A percentile compares a stretch with the other conserved stretches of the same genome.
These are phyloP conservation scores for Cataglyphis hispanica DNA, from an alignment of 1,140 invertebrate species.

Conservation along the genomic window DNA sequence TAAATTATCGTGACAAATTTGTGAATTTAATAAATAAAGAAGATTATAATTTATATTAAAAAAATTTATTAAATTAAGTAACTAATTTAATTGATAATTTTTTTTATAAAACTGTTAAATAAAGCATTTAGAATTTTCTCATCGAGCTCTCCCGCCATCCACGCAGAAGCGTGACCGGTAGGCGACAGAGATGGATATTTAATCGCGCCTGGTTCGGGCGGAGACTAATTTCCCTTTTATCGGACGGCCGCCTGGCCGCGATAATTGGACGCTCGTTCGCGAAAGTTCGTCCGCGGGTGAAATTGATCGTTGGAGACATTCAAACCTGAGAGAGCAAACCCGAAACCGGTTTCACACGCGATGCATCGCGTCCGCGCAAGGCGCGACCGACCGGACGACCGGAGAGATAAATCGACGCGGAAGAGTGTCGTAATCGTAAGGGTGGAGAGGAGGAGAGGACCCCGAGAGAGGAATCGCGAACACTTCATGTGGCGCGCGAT, in stretches of 20 bases:
- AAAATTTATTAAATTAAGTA: neutral
- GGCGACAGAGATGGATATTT: slow-evolving; percentile 30
- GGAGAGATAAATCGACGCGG: slow-evolving; percentile 74
- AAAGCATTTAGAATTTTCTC: neutral
- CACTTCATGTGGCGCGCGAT: slow-evolving; percentile 68
- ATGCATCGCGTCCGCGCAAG: slow-evolving; percentile 39
- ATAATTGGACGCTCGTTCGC: slow-evolving; percentile 71
- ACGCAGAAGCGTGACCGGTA: neutral
- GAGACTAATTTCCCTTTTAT: slow-evolving; percentile 75
- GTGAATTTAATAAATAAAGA: neutral
- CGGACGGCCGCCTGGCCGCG: slow-evolving; percentile 48
- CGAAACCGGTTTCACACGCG: slow-evolving; percentile 68
- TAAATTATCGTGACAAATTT: neutral
- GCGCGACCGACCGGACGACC: slow-evolving; percentile 36
- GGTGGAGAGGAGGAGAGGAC: slow-evolving; percentile 27
- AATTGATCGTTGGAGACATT: slow-evolving; percentile 74
- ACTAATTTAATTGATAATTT: neutral
- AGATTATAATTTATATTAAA: neutral
- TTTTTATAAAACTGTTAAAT: neutral
- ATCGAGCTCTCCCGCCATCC: neutral
- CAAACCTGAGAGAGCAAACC: slow-evolving; percentile 70
- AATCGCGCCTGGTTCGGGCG: slow-evolving; percentile 49
- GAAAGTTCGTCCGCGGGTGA: slow-evolving; percentile 75
- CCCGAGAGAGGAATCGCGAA: slow-evolving; percentile 66
- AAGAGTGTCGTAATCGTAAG: slow-evolving; percentile 75